Conservation (phyloP, 1,140 invertebrate species). For the Panonychus citri region DNA sequence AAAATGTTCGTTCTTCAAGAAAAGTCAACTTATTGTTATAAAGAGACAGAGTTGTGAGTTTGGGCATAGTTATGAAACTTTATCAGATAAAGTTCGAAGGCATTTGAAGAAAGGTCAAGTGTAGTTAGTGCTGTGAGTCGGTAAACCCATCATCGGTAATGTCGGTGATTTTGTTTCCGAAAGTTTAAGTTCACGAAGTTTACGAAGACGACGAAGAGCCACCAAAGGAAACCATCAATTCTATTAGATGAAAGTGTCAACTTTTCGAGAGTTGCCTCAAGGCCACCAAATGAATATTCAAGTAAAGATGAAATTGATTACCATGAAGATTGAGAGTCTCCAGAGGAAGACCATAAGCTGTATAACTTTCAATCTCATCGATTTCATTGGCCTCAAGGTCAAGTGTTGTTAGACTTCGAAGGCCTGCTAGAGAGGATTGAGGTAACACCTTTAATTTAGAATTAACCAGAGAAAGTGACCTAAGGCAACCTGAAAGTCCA, state of each 20-base stretch:
- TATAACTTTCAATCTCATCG: constrained; percentile 52
- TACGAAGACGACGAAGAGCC: constrained; percentile 44
- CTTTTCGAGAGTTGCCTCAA: constrained; percentile 52
- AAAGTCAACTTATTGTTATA: constrained; percentile 56
- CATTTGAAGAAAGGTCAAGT: constrained; percentile 64
- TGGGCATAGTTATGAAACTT: constrained; percentile 54
- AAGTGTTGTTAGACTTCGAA: constrained; percentile 43
- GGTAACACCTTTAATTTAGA: constrained; percentile 53
- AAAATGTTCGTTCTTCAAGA: constrained; percentile 50
- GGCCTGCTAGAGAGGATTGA: constrained; percentile 45
- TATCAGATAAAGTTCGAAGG: constrained; percentile 44
- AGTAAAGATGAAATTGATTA: constrained; percentile 37
- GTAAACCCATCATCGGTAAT: constrained; percentile 45
- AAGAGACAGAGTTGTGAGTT: constrained; percentile 48
- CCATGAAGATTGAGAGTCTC: constrained; percentile 59
- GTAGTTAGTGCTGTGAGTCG: constrained; percentile 41
- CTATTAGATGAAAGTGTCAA: constrained; percentile 66
- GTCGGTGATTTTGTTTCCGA: constrained; percentile 54
- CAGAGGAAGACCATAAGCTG: constrained; percentile 55
- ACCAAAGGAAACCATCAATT: constrained; percentile 48
- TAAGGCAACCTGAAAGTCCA: constrained; percentile 43
- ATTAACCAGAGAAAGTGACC: constrained; percentile 52
- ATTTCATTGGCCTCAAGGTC: constrained; percentile 69
- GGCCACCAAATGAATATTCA: constrained; percentile 58
- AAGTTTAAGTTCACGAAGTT: constrained; percentile 42